Evolutionary conservation across 1,140 invertebrate species (phyloP), one percentile per base, ranked within the genome.

Genomic region (Battus philenor): DNA sequence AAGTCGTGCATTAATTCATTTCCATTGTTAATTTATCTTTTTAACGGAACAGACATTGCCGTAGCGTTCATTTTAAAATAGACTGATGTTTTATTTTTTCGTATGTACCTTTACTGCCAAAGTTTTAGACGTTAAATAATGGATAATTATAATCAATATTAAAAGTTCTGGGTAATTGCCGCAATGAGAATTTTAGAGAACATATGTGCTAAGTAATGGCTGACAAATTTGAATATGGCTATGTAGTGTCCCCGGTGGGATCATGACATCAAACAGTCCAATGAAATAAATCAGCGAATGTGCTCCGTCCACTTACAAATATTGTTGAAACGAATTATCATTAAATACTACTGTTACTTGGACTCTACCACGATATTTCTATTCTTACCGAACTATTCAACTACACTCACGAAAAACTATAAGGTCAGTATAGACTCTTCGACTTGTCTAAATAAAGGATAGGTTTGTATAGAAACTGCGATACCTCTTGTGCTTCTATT

Each of bases 61-160:
- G 22, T 47, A 18, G 48, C 50, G 52, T 56, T 58, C 51, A 54
- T 45, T 26, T 48, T 33, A 61, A 51, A 62, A 73, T 62, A 73
- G 74, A 78, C 71, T 78, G 71, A 78, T 69, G 57, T 55, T 54
- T 62, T 54, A 57, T 58, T 57, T 61, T 52, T 51, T 53, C 57
- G 59, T 64, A 56, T 66, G 72, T 80, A 77, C 73, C 70, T 80
- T 63, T 48, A 66, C 72, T 74, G 64, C 77, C 77, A 81, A 81
- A 81, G 77, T 64, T 69, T 73, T 71, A 77, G 64, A 69, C 43
- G 58, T 70, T 58, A 54, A 51, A 48, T 49, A n/a, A 54, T 31
- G 39, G 61, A 54, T 54, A 63, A 55, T 55, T 59, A 51, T 59
- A 46, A 53, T 47, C 31, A 27, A 8, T 22, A 15, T 43, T 33